Evolutionary conservation across 2,888 invertebrate genomes (phyloP).

Genomic region (Philereme vetulata): DNA sequence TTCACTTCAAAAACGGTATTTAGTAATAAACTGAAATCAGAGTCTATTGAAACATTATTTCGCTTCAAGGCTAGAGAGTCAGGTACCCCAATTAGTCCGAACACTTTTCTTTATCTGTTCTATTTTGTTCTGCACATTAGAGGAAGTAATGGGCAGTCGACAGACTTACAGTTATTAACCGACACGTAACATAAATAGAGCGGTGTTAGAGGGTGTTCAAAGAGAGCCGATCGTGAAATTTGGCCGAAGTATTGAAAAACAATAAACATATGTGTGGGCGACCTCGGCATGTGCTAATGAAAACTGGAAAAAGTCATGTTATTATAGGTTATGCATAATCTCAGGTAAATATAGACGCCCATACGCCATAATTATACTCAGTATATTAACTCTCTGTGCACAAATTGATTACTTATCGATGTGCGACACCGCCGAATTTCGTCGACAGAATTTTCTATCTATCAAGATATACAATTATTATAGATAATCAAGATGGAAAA

Average conservation of each 20-base stretch:
- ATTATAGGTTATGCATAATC: too few relatives aligned
- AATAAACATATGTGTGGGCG: constrained; percentile 62
- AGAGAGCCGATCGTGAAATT: constrained; percentile 64
- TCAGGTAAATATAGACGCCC: neutral
- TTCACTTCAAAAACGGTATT: too few relatives aligned
- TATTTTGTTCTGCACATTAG: constrained; percentile 65
- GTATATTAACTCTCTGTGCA: too few relatives aligned
- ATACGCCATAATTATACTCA: too few relatives aligned
- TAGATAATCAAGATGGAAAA: too few relatives aligned
- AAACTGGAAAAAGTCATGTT: constrained; percentile 35
- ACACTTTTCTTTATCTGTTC: constrained; percentile 52
- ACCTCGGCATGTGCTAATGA: constrained; percentile 47
- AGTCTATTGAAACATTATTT: constrained; percentile 1
- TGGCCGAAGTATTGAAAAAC: constrained; percentile 63
- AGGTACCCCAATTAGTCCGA: constrained; percentile 33
- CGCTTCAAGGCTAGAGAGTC: constrained; percentile 28
- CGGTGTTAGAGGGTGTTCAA: constrained; percentile 67
- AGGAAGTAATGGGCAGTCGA: constrained; percentile 68
- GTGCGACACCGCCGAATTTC: too few relatives aligned
- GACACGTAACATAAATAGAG: constrained; percentile 70
- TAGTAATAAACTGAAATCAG: too few relatives aligned
- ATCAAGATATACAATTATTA: too few relatives aligned
- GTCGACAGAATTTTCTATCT: too few relatives aligned
- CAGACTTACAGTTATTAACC: constrained; percentile 70
- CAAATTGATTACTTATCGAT: too few relatives aligned